Conservation (phyloP, 2,113 vertebrate species). For the Taurulus bubalis region DNA sequence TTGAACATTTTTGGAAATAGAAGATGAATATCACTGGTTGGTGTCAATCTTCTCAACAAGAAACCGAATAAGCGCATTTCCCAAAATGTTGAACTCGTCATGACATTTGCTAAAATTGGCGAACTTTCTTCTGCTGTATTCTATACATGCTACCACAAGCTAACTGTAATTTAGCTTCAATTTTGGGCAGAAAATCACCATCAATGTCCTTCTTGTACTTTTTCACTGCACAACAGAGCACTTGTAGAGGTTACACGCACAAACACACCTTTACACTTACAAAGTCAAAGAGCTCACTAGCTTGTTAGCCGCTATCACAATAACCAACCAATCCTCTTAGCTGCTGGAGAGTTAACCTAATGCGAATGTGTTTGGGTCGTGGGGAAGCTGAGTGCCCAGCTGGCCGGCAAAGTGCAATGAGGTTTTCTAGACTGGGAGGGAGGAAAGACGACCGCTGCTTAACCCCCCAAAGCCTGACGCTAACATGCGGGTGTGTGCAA, state of each 20-base stretch:
- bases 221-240: slow-evolving; percentile 11
- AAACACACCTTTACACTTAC: not conserved
- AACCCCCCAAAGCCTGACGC: slow-evolving; percentile 57
- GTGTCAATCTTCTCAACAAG: not conserved
- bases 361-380: slow-evolving; percentile 17
- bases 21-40: not conserved
- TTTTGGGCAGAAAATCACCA: not conserved
- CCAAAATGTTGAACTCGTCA: not conserved
- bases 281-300: slow-evolving; percentile 13
- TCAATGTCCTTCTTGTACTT: not conserved
- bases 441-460: slow-evolving; percentile 72
- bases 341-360: slow-evolving; percentile 25
- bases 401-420: slow-evolving; percentile 60
- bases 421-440: slow-evolving; percentile 59
- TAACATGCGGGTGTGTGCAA: slow-evolving; percentile 14
- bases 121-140: not conserved
- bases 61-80: not conserved
- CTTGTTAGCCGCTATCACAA: slow-evolving; percentile 56
- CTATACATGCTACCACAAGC: slow-evolving; percentile 6
- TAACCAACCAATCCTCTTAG: slow-evolving; percentile 53
- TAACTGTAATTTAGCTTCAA: not conserved
- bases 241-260: not conserved
- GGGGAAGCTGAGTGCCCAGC: slow-evolving; percentile 58
- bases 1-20: not conserved
- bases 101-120: not conserved